A percentile compares a stretch with the other conserved stretches of the same genome.
Conservation (phyloP, 2,797 vertebrate species). For the Anguilla obscura region DNA sequence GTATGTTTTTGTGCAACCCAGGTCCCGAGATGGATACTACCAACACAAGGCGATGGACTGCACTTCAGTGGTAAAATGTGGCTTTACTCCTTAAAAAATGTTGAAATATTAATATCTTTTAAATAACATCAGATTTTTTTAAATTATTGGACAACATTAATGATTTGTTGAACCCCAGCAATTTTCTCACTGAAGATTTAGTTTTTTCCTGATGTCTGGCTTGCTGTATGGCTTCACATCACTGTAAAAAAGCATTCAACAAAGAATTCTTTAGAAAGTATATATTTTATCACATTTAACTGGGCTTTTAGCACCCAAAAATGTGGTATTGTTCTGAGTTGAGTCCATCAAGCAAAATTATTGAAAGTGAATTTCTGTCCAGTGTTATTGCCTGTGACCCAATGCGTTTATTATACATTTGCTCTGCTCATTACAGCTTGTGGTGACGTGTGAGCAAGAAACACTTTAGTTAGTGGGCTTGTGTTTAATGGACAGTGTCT, state of each 20-base stretch:
- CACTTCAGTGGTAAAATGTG: background rate
- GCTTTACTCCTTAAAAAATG: too few relatives aligned
- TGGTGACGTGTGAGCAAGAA: background rate
- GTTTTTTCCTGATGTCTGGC: background rate
- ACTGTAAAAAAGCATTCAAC: background rate
- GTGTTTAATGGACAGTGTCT: background rate
- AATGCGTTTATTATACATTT: background rate
- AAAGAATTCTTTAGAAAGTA: background rate
- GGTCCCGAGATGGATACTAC: background rate
- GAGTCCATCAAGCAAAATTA: background rate
- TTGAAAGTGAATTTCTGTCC: background rate
- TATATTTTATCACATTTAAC: background rate
- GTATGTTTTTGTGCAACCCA: background rate
- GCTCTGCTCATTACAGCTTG: background rate
- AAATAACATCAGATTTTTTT: background rate
- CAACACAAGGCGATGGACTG: background rate
- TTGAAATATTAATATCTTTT: background rate
- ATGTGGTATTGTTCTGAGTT: background rate
- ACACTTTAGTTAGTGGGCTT: background rate
- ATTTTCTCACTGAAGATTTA: background rate
- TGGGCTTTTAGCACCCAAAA: background rate
- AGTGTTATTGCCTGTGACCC: background rate
- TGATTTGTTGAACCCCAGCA: background rate
- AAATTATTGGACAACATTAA: background rate
- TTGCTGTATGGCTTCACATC: background rate